Evolutionary conservation across 2,113 vertebrate species (phyloP).

Genomic region (Turdus rufiventris): DNA sequence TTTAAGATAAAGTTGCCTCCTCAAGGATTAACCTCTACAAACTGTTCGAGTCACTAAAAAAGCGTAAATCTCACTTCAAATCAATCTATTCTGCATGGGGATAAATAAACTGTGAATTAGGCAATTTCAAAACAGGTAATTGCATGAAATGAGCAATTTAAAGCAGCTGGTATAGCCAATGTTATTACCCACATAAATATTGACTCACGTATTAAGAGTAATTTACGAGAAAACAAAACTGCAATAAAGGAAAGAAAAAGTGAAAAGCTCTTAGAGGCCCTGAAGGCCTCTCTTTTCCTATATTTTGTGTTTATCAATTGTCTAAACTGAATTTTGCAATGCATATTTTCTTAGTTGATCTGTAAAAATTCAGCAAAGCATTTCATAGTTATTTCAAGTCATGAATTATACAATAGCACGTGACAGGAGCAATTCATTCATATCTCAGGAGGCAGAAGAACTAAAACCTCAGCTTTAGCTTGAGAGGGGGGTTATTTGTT

Average conservation of each 20-base stretch:
- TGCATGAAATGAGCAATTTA: neutral
- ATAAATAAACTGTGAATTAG: neutral
- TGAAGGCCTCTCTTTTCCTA: neutral
- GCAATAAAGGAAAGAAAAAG: neutral
- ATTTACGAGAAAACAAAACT: neutral
- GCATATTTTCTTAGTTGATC: neutral
- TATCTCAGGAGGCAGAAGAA: neutral
- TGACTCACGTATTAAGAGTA: neutral
- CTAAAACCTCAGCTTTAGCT: neutral
- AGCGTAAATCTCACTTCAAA: neutral
- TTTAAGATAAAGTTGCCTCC: neutral
- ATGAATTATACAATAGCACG: slow-evolving; percentile 6
- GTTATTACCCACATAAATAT: neutral
- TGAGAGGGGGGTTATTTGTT: neutral
- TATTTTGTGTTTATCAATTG: neutral
- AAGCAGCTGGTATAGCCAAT: neutral
- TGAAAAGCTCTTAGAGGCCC: neutral
- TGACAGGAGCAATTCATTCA: neutral
- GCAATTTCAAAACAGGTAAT: neutral
- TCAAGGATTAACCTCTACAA: neutral
- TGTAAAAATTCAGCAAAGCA: neutral
- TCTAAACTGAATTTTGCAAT: neutral
- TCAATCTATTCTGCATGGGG: neutral
- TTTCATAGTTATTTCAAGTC: neutral
- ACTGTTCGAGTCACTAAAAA: neutral